phyloP scores from a whole-genome alignment of 2,797 vertebrate genomes.

The Graptemys geographica region DNA sequence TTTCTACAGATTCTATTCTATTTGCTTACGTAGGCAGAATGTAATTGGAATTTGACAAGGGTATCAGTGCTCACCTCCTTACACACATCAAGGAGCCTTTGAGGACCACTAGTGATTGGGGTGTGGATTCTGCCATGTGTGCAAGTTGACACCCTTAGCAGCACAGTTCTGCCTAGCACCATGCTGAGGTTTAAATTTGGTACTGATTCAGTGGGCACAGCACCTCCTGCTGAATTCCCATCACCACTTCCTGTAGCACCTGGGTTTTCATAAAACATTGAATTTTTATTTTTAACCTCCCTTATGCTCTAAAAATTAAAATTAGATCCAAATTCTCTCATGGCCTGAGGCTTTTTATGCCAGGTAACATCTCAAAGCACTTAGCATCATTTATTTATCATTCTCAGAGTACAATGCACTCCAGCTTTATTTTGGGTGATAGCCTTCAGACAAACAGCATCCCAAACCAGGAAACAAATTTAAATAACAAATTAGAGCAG shows the following conservation, averaged over 20 bases:
- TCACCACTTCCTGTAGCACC: not conserved
- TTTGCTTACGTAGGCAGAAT: not conserved
- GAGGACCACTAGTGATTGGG: too few species aligned
- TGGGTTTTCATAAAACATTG: not conserved
- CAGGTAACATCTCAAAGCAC: not conserved
- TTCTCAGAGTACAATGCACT: not conserved
- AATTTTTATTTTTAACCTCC: not conserved
- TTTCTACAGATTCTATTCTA: not conserved
- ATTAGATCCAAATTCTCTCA: not conserved
- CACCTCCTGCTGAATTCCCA: rapidly evolving
- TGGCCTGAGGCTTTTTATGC: not conserved
- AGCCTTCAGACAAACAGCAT: not conserved
- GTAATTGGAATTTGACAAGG: not conserved
- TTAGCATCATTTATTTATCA: rapidly evolving
- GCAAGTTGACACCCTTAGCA: not conserved
- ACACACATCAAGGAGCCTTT: too few species aligned
- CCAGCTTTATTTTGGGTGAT: not conserved
- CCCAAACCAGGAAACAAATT: not conserved
- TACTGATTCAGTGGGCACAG: not conserved
- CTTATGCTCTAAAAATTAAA: not conserved
- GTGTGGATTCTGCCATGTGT: not conserved
- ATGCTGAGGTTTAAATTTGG: not conserved
- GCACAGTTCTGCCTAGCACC: not conserved
- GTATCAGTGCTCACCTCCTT: not conserved
- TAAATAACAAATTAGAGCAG: not conserved